Base-by-base conservation (phyloP, 2,888 invertebrate genomes). In the Ophion obscuratus region DNA sequence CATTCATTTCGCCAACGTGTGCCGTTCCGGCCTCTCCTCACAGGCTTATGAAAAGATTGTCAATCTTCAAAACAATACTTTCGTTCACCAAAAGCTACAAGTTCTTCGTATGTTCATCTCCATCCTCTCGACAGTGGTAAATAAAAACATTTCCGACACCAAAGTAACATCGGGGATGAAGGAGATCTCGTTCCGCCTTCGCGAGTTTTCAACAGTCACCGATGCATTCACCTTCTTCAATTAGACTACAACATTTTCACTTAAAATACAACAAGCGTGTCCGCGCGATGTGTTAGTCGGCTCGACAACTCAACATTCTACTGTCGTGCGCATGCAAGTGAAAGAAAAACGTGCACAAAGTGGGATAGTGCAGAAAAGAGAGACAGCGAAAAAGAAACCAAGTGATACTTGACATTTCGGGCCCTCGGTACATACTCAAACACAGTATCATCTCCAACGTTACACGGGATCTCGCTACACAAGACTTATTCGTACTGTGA, bases 401-500 rank as follows among this genome's bases (percentile, higher is more conserved):
- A 57, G 20, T 64, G 70, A 31, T 66, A 53, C n/a, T 70, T n/a
- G 53, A 78, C 62, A 64, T 75, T 24, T 77, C 17, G 61, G 75
- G 71, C 71, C 79, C 79, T 83, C 57, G 47, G 53, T 85, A 83
- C 85, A 83, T 83, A 85, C 85, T 82, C 76, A 57, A 53, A 80
- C 53, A 61, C 62, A 66, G 53, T 53, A 53, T 47, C 44, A 81
- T 82, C 70, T 84, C 78, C 77, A 86, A 86, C 44, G 75, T 68
- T 74, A 71, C 67, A 71, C 81, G 80, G 84, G 76, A 78, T 80
- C 53, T 53, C 68, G 62, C 77, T 70, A 79, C 57, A 62, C 62
- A 83, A 83, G 62, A 83, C 68, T 62, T 66, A 20, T 84, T 87
- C 68, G 86, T 75, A 88, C 87, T 88, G 90, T 88, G 86, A 74